These are phyloP conservation scores for Aplocera efformata DNA, from an alignment of 2,888 invertebrate species.

Conservation along the genomic window DNA sequence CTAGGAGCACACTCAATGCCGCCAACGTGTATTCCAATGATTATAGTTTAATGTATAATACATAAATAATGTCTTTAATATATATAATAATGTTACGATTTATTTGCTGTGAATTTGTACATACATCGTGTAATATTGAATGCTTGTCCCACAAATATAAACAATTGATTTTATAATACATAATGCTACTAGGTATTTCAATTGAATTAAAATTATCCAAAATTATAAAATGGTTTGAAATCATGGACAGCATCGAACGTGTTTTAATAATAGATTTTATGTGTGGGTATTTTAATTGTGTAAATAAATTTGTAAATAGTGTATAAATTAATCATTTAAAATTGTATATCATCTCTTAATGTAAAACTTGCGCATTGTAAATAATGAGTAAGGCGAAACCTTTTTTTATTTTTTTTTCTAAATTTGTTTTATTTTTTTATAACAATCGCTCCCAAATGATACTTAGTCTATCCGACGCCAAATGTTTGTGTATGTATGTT, in stretches of 20 bases:
- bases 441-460: constrained; percentile 49
- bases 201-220: no score
- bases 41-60: background rate
- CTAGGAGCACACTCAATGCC: background rate
- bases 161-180: no score
- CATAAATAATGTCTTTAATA: background rate
- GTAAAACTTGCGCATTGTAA: constrained; percentile 31
- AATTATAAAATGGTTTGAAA: background rate
- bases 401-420: constrained; percentile 51
- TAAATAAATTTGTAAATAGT: constrained; percentile 63
- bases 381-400: constrained; percentile 42
- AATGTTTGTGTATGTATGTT: constrained; percentile 40
- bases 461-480: constrained; percentile 54
- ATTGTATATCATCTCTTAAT: constrained; percentile 56
- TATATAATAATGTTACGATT: background rate
- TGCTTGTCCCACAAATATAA: background rate
- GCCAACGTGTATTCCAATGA: no score
- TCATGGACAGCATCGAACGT: constrained; percentile 1
- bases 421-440: constrained; percentile 37
- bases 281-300: constrained; percentile 40
- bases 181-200: no score
- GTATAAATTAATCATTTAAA: constrained; percentile 51
- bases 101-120: background rate
- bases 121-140: background rate
- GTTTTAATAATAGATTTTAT: constrained; percentile 39